Evolutionary conservation across 2,888 invertebrate species (phyloP).

Genomic region (Strigamia crassipes): DNA sequence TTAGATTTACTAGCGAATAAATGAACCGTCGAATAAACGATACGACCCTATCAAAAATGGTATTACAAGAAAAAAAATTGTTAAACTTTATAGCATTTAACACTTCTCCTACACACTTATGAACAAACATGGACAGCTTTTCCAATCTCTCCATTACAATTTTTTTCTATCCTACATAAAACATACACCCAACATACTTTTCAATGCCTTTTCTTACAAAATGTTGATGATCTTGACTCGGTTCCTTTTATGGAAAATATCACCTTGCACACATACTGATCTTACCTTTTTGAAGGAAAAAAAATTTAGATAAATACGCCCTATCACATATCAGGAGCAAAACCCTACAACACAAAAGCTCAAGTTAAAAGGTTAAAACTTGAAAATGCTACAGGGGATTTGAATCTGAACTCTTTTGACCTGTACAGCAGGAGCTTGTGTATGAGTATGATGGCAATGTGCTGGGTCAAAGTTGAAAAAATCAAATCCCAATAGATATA

Average conservation of each 20-base stretch:
- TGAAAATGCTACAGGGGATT: neutral
- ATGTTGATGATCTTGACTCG: neutral
- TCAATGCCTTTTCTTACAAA: too few relatives aligned
- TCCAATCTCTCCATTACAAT: too few relatives aligned
- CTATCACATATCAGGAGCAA: neutral
- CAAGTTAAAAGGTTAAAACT: neutral
- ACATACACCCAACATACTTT: neutral
- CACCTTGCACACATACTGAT: neutral
- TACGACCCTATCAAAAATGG: too few relatives aligned
- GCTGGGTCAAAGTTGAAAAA: neutral
- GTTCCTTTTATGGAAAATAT: neutral
- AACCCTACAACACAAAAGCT: neutral
- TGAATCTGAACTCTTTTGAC: neutral
- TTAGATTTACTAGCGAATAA: too few relatives aligned
- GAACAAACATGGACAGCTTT: too few relatives aligned
- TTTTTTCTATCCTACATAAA: neutral
- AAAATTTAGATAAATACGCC: neutral
- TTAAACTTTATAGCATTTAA: too few relatives aligned
- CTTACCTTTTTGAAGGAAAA: neutral
- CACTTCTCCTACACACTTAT: too few relatives aligned
- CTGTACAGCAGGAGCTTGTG: neutral
- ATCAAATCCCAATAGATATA: neutral
- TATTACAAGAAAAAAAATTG: too few relatives aligned
- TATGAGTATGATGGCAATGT: neutral
- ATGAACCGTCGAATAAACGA: too few relatives aligned